phyloP scores from a whole-genome alignment of 2,888 invertebrate species.

The Cheilosia vernalis region DNA sequence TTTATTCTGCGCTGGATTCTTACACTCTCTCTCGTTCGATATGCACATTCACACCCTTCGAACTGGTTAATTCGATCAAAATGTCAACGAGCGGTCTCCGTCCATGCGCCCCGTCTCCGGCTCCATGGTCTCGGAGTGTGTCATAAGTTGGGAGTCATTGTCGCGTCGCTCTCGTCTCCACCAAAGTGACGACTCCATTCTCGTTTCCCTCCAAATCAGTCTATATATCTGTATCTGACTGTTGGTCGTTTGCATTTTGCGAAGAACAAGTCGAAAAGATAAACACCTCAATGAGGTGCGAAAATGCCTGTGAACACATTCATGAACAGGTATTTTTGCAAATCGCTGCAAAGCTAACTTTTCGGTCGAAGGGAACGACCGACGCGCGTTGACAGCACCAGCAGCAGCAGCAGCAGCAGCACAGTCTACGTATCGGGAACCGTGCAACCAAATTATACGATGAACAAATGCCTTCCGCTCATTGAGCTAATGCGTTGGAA shows the following conservation, averaged over 20 bases:
- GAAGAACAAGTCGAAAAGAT: constrained; percentile 52
- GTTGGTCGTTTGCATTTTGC: constrained; percentile 7
- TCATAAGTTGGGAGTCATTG: constrained; percentile 48
- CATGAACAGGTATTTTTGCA: constrained; percentile 68
- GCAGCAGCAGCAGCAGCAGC: constrained; percentile 45
- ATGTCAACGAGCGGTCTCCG: constrained; percentile 45
- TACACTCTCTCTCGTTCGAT: constrained; percentile 61
- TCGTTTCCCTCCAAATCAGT: constrained; percentile 27
- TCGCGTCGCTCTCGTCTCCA: constrained; percentile 1
- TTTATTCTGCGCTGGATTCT: constrained; percentile 49
- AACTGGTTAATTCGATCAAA: constrained; percentile 75
- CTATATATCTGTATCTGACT: constrained; percentile 31
- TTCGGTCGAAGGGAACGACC: not conserved
- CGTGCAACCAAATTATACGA: constrained; percentile 36
- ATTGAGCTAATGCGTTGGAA: constrained; percentile 62
- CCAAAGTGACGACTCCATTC: constrained; percentile 61
- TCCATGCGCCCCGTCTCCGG: not conserved
- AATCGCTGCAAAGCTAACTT: constrained; percentile 47
- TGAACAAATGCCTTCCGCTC: constrained; percentile 70
- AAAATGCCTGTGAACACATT: constrained; percentile 72
- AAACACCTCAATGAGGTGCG: constrained; percentile 70
- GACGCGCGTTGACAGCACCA: constrained; percentile 1
- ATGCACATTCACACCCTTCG: constrained; percentile 73
- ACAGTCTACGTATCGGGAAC: constrained; percentile 22
- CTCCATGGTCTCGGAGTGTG: constrained; percentile 50